Conservation (phyloP, 2,888 invertebrate genomes). For the Galerucella pusilla region DNA sequence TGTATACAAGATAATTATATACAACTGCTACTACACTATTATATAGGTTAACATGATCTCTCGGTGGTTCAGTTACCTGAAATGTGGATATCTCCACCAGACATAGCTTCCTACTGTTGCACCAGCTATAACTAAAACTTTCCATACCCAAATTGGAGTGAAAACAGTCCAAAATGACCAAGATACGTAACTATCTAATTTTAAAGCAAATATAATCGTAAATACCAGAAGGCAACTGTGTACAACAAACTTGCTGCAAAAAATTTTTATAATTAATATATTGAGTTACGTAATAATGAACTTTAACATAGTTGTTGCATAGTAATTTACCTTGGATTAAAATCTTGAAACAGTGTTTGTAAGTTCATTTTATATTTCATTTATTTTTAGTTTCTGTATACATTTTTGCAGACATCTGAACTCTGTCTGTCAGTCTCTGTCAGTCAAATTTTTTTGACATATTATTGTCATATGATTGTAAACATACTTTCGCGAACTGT, state of each 20-base stretch:
- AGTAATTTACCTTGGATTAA: conserved; percentile 83
- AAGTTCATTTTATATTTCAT: conserved; percentile 76
- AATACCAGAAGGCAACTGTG: conserved; percentile 93
- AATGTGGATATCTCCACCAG: conserved; percentile 97
- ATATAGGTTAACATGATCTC: too few species aligned
- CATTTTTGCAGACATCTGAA: conserved; percentile 30
- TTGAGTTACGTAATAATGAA: conserved; percentile 35
- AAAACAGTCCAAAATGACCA: conserved; percentile 98
- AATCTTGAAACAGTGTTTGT: conserved; percentile 89
- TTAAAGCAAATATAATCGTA: conserved; percentile 88
- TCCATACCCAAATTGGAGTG: conserved; percentile 98
- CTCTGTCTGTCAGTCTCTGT: not conserved
- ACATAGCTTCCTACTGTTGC: conserved; percentile 93
- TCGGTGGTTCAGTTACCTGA: conserved; percentile 71
- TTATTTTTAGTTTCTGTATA: conserved; percentile 43
- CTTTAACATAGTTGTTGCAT: not conserved
- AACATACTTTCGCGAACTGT: not conserved
- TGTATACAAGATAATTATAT: too few species aligned
- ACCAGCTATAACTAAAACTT: conserved; percentile 88
- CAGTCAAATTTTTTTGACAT: conserved; percentile 7
- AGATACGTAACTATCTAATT: conserved; percentile 86
- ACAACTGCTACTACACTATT: too few species aligned
- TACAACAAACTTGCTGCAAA: conserved; percentile 94
- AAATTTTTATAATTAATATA: conserved; percentile 35
- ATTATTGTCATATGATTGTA: conserved; percentile 12